Evolutionary conservation across 2,888 invertebrate species (phyloP), one percentile per base, ranked within the genome.

Genomic region (Loripinus fragilis): DNA sequence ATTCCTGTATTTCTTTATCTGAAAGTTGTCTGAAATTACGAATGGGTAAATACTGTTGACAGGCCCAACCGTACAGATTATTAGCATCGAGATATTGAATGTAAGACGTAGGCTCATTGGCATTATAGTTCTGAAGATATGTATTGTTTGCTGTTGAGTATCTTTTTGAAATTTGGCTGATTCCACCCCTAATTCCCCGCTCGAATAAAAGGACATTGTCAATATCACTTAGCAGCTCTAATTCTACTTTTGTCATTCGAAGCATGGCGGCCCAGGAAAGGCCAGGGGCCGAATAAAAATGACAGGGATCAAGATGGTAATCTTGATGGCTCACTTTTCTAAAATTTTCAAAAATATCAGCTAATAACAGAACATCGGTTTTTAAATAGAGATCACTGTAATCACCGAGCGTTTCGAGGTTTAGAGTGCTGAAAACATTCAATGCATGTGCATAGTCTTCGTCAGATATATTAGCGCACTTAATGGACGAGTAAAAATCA

Each of bases 31-130:
- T 17, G 78, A 91, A 90, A 20, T 84, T 80, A n/a, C 78, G 78
- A 60, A 73, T 71, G 25, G 91, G 90, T 69, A 91, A 65, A 3
- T 80, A 80, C 74, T 89, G 86, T 70, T 67, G 60, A 86, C 91
- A 86, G 41, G 88, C 87, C 35, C 33, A 69, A 77, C 87, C 71
- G 41, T 79, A 79, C 1, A 79, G 60, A 33, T 76, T 79, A n/a
- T 75, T 79, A 0, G 64, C 50, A 55, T 79, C 79, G 8, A 73
- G 28, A 52, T 71, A 74, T 10, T 35, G 35, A 3, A 79, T 20
- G 33, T 75, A 71, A n/a, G 79, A 80, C 81, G 87, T 78, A 20
- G 71, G 60, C 66, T 71, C 60, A 8, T 35, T 25, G 10, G 81
- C 64, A 81, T 89, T 76, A 79, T 83, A 80, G 20, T 33, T 45